Conservation (phyloP, 2,797 vertebrate species). For the Sebastes oblongus region DNA sequence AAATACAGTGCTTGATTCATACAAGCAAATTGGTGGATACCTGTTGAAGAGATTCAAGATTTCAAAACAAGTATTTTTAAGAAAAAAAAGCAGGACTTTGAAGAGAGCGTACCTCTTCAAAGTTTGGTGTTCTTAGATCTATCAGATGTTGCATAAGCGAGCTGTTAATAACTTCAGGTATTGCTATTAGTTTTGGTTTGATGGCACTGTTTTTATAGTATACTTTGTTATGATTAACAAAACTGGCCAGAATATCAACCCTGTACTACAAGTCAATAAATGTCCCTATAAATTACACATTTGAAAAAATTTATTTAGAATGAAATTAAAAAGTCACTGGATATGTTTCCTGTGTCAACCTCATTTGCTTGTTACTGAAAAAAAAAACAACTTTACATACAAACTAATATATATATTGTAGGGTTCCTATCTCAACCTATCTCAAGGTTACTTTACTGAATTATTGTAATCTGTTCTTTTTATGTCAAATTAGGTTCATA, state of each 20-base stretch:
- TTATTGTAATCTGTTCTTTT: constrained; percentile 2
- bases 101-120: not conserved
- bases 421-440: constrained; percentile 24
- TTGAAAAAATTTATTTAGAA: constrained; percentile 51
- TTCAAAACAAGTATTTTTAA: constrained; percentile 43
- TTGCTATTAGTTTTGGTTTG: constrained; percentile 8
- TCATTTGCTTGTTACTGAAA: constrained; percentile 27
- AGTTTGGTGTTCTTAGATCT: not conserved
- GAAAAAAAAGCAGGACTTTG: constrained; percentile 18
- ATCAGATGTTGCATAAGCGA: not conserved
- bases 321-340: constrained; percentile 81
- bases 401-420: constrained; percentile 39
- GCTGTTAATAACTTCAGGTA: not conserved
- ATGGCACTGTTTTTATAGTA: not conserved
- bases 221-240: constrained; percentile 9
- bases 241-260: constrained; percentile 42
- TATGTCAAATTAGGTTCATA: not conserved
- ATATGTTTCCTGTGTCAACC: constrained; percentile 84
- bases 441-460: constrained; percentile 16
- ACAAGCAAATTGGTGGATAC: constrained; percentile 69
- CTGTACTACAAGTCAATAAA: constrained; percentile 38
- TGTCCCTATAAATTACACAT: constrained; percentile 45
- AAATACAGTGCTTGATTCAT: constrained; percentile 80
- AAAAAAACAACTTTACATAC: constrained; percentile 34
- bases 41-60: constrained; percentile 59